Evolutionary conservation across 2,797 vertebrate genomes (phyloP).

Genomic region (Presbytis comata): DNA sequence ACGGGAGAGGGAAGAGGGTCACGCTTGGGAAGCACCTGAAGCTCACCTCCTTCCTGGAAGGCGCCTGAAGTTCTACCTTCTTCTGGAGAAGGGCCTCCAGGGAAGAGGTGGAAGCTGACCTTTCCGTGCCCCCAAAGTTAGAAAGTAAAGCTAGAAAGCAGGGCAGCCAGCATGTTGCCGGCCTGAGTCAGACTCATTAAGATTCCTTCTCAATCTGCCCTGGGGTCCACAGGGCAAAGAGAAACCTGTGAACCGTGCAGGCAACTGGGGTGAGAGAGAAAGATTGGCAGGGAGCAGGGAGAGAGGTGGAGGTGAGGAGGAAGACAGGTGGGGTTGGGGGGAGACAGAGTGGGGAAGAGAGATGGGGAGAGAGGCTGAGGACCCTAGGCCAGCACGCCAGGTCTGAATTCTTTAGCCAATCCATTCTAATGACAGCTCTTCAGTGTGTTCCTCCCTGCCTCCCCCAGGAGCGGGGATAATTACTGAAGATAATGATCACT

Average conservation of each 20-base stretch:
- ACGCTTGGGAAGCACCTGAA: background rate
- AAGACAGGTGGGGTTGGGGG: fast-evolving
- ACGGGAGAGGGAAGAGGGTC: background rate
- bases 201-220: background rate
- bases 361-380: background rate
- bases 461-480: background rate
- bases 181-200: background rate
- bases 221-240: background rate
- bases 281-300: too few species aligned
- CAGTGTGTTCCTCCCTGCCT: background rate
- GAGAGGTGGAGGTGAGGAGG: too few species aligned
- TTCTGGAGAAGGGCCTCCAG: background rate
- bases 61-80: background rate
- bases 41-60: background rate
- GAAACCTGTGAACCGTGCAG: background rate
- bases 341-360: background rate
- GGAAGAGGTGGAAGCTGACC: background rate
- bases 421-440: background rate
- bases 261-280: background rate
- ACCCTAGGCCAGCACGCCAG: fast-evolving
- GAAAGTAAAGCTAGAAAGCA: background rate
- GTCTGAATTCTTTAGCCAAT: background rate
- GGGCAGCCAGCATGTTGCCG: background rate
- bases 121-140: background rate
- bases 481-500: background rate